A percentile compares a stretch with the other conserved stretches of the same genome.
Conservation (phyloP, 2,888 invertebrate species). For the Caenorhabditis sp. region DNA sequence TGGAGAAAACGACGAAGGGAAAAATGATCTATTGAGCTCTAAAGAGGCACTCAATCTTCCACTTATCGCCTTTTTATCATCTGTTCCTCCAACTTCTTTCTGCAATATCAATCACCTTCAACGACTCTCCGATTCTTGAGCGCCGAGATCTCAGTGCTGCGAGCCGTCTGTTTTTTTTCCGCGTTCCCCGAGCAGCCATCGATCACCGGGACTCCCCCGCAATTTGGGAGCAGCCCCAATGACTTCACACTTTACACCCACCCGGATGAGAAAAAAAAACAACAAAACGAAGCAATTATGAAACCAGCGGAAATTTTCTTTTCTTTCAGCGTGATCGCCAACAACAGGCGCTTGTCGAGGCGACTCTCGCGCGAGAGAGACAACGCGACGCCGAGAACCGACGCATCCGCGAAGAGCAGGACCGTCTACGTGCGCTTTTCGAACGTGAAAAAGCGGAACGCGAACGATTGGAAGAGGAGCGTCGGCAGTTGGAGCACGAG, state of each 20-base stretch:
- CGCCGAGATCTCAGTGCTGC: background rate
- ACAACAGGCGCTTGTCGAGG: constrained; percentile 61
- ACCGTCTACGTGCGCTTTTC: constrained; percentile 63
- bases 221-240: constrained; percentile 3
- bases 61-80: constrained; percentile 18
- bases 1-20: no score
- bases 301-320: constrained; percentile 3
- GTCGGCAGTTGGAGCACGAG: constrained; percentile 61
- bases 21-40: no score
- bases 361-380: constrained; percentile 64
- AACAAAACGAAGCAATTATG: constrained; percentile 9
- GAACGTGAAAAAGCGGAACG: constrained; percentile 68
- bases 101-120: constrained; percentile 35
- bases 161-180: background rate
- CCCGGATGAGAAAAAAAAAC: constrained; percentile 2
- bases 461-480: constrained; percentile 63
- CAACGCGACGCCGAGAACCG: constrained; percentile 63
- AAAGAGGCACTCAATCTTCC: background rate
- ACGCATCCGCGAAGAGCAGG: constrained; percentile 63
- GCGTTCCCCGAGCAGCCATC: background rate
- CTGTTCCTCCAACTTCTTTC: background rate
- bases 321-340: constrained; percentile 57
- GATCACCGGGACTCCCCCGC: constrained; percentile 32
- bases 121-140: constrained; percentile 26
- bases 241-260: constrained; percentile 22